Evolutionary conservation across 2,797 vertebrate genomes (phyloP), one percentile per base, ranked within the genome.

Genomic region (Vespertilio murinus): DNA sequence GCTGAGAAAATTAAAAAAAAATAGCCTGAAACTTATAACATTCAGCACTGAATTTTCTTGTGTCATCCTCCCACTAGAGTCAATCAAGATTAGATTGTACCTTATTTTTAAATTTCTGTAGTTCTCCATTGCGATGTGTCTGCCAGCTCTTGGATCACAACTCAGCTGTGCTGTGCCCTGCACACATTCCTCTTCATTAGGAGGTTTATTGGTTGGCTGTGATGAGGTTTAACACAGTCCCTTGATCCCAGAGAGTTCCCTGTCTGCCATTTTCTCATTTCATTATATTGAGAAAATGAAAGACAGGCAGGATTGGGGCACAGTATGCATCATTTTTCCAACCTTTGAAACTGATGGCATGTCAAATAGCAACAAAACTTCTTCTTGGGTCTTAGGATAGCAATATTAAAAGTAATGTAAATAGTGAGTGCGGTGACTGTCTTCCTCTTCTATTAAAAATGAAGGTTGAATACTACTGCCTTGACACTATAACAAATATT

Each of bases 251-350:
- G 33, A 81, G 64, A 91, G 77, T 90, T 95, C 49, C 90, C 33
- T 93, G 59, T 79, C 93, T 96, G 59, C 64, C 86, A 70, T 90
- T 96, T 93, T 93, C 74, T 35, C 88, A 56, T 94, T 95, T 82
- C 85, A 94, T 52, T 96, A 85, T 33, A 20, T 59, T 79, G 42
- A 85, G 87, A 93, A 92, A 83, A 96, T 59, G n/a, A 83, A 92
- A 78, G 42, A 14, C 22, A 3, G 69, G 25, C 47, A 82, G 80
- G n/a, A 70, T 33, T 18, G 35, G 25, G 59, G 25, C 52, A 59
- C 0, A 54, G 47, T 52, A n/a, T 4, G 28, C 4, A 56, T 73
- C 22, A 71, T 92, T 94, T 96, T 91, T 67, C 78, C 88, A 88
- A 65, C 25, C 52, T 95, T 85, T 95, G 65, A 82, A 95, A 90